Conservation (phyloP, 2,888 invertebrate genomes). For the Ferrisia virgata region DNA sequence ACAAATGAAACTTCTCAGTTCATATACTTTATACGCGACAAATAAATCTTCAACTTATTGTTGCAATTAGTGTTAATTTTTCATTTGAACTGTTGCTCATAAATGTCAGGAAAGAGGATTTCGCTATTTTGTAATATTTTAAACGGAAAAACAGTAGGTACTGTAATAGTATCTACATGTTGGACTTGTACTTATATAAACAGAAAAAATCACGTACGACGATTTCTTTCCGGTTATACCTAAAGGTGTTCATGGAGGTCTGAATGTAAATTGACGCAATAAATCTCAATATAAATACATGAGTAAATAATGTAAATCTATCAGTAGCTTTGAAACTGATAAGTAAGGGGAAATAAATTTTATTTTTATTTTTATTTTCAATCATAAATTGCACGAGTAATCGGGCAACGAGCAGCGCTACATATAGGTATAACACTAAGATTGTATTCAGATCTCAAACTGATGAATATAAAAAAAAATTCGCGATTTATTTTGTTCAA, state of each 20-base stretch:
- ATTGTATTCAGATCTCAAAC: too few species aligned
- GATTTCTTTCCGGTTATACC: neutral
- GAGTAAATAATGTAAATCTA: too few species aligned
- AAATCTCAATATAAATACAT: neutral
- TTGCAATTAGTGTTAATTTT: neutral
- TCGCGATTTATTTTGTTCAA: too few species aligned
- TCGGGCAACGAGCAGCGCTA: too few species aligned
- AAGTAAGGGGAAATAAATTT: too few species aligned
- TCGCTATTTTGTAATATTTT: neutral
- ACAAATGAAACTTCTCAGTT: neutral
- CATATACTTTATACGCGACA: neutral
- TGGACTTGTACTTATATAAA: neutral
- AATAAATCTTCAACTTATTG: too few species aligned
- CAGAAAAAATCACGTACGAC: conserved; percentile 15
- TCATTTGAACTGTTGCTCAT: neutral
- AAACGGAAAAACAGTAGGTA: neutral
- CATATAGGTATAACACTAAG: too few species aligned
- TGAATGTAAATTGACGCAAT: neutral
- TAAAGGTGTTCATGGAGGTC: conserved; percentile 1
- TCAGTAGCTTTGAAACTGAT: too few species aligned
- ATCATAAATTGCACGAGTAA: too few species aligned
- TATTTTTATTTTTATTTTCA: too few species aligned
- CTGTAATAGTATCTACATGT: neutral
- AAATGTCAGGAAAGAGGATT: neutral
- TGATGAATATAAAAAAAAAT: too few species aligned